These are phyloP conservation scores for Theretra japonica DNA, from an alignment of 2,888 invertebrate genomes.

Conservation along the genomic window DNA sequence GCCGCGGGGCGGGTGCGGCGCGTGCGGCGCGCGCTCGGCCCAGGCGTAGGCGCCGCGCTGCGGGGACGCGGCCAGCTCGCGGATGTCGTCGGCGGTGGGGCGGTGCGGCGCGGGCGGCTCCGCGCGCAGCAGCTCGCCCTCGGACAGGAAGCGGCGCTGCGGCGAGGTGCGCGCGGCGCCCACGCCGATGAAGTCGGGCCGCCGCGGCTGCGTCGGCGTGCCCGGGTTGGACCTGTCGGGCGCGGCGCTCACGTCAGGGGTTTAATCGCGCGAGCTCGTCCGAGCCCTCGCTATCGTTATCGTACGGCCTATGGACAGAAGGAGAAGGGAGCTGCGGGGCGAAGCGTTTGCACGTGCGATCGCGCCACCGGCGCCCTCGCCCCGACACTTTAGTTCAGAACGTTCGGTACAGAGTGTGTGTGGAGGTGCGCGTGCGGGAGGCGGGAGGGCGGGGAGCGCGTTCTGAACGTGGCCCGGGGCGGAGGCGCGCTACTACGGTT, in stretches of 20 bases:
- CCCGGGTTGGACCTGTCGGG: slow-evolving; percentile 94
- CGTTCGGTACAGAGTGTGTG: slow-evolving; percentile 28
- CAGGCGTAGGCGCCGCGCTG: slow-evolving; percentile 86
- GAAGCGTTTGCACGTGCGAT: slow-evolving; percentile 78
- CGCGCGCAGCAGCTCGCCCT: slow-evolving; percentile 91
- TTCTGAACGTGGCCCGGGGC: slow-evolving; percentile 66
- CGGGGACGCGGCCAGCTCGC: slow-evolving; percentile 94
- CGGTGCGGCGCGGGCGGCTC: slow-evolving; percentile 89
- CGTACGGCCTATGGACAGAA: slow-evolving; percentile 85
- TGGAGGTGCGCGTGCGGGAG: slow-evolving; percentile 28
- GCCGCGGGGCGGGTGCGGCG: slow-evolving; percentile 55
- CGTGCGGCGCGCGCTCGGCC: slow-evolving; percentile 80
- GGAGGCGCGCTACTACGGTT: slow-evolving; percentile 62
- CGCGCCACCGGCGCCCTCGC: slow-evolving; percentile 58
- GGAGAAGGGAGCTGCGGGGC: slow-evolving; percentile 83
- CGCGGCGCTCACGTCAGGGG: slow-evolving; percentile 81
- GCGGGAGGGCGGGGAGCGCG: slow-evolving; percentile 40
- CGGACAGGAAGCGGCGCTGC: slow-evolving; percentile 91
- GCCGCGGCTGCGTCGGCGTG: slow-evolving; percentile 94
- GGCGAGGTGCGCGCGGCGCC: slow-evolving; percentile 86
- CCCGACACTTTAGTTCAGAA: slow-evolving; percentile 56
- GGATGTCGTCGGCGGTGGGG: slow-evolving; percentile 88
- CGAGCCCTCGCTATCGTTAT: slow-evolving; percentile 83
- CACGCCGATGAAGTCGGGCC: slow-evolving; percentile 94
- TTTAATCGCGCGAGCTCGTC: slow-evolving; percentile 84